phyloP scores from a whole-genome alignment of 2,888 invertebrate genomes.

The Biston stratarius region DNA sequence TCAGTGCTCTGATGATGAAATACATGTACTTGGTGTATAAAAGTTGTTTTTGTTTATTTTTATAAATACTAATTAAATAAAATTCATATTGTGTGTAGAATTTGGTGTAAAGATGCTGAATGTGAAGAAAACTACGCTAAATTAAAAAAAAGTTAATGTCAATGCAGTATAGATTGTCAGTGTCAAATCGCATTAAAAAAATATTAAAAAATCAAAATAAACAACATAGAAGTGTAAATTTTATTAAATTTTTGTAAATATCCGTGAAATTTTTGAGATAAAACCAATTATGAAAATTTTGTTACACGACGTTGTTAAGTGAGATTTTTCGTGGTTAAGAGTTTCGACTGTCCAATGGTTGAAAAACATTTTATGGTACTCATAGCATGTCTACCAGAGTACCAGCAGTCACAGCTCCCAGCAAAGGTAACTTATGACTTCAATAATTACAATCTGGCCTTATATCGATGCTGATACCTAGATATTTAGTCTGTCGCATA shows the following conservation, averaged over 20 bases:
- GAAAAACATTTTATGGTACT: neutral
- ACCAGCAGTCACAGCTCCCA: constrained; percentile 12
- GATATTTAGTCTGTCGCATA: too few relatives aligned
- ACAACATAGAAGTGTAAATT: neutral
- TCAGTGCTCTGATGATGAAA: neutral
- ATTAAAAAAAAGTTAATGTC: neutral
- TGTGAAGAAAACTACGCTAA: neutral
- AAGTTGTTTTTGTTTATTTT: neutral
- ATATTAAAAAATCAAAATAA: neutral
- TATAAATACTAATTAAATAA: neutral
- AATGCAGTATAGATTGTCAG: neutral
- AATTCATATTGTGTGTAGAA: too few relatives aligned
- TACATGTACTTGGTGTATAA: neutral
- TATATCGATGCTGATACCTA: neutral
- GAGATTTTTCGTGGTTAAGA: neutral
- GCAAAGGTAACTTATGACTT: constrained; percentile 23
- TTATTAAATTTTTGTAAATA: neutral
- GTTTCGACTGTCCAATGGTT: neutral
- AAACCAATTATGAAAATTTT: neutral
- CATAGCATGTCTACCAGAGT: constrained; percentile 17
- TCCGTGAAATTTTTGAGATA: neutral
- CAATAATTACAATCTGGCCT: neutral
- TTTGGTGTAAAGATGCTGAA: neutral
- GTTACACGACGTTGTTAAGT: neutral
- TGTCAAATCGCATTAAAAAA: neutral